A percentile compares a stretch with the other conserved stretches of the same genome.
These are phyloP conservation scores for Saccostrea cuccullata DNA, from an alignment of 1,140 invertebrate genomes.

Conservation along the genomic window DNA sequence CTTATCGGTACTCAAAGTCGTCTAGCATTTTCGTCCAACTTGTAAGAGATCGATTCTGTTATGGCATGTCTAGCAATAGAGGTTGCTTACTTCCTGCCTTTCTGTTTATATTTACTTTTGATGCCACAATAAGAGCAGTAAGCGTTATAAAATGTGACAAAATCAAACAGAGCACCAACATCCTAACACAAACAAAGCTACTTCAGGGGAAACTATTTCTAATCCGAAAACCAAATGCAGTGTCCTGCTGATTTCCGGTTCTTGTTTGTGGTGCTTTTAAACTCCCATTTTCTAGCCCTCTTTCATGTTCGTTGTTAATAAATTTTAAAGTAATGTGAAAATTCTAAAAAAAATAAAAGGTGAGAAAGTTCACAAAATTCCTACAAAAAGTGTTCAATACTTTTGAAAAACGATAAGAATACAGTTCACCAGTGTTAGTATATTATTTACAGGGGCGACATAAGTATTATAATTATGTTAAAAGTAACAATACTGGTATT, in stretches of 20 bases:
- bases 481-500: constrained; percentile 10
- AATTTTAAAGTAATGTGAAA: constrained; percentile 23
- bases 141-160: constrained; percentile 35
- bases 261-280: background rate
- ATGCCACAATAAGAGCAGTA: background rate
- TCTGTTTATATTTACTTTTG: background rate
- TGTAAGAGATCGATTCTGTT: background rate
- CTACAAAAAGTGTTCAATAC: constrained; percentile 19
- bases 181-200: background rate
- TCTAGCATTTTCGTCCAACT: constrained; percentile 30
- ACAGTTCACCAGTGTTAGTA: constrained; percentile 33
- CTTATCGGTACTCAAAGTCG: constrained; percentile 26
- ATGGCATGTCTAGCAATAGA: constrained; percentile 7
- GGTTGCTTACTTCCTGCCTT: background rate
- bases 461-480: constrained; percentile 1
- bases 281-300: background rate
- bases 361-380: background rate
- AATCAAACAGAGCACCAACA: background rate
- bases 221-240: constrained; percentile 25
- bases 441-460: constrained; percentile 6
- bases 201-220: background rate
- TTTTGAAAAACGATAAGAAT: constrained; percentile 11
- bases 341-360: constrained; percentile 2
- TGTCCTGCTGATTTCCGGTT: constrained; percentile 15
- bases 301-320: constrained; percentile 26